Evolutionary conservation across 1,140 invertebrate species (phyloP).

Genomic region (Oncopodura yosiiana): DNA sequence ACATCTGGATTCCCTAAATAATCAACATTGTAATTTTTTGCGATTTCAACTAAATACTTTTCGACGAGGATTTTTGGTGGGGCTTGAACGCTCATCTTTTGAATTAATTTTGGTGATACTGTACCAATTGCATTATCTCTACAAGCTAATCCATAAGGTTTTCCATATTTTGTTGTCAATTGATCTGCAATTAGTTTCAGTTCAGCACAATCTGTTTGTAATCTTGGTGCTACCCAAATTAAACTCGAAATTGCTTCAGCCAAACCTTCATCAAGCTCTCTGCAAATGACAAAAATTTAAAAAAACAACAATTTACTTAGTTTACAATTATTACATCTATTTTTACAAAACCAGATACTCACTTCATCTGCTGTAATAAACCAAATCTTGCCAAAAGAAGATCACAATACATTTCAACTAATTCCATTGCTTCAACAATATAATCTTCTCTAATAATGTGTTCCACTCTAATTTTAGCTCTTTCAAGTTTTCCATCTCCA

Average conservation of each 20-base stretch:
- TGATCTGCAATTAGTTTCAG: slow-evolving; percentile 87
- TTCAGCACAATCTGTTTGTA: slow-evolving; percentile 73
- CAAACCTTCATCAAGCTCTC: slow-evolving; percentile 85
- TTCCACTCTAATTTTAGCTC: slow-evolving; percentile 93
- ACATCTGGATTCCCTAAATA: slow-evolving; percentile 44
- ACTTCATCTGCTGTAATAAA: slow-evolving; percentile 93
- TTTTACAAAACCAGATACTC: slow-evolving; percentile 37
- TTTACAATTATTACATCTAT: slow-evolving; percentile 3
- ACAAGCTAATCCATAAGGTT: slow-evolving; percentile 78
- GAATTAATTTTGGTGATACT: slow-evolving; percentile 89
- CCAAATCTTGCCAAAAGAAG: slow-evolving; percentile 93
- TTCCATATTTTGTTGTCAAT: slow-evolving; percentile 85
- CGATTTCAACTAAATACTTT: slow-evolving; percentile 91
- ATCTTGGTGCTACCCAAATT: slow-evolving; percentile 89
- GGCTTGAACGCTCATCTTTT: slow-evolving; percentile 90
- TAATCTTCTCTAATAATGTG: slow-evolving; percentile 99
- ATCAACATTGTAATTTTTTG: slow-evolving; percentile 82
- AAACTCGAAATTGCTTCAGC: slow-evolving; percentile 91
- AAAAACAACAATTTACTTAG: not conserved
- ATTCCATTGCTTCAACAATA: slow-evolving; percentile 96
- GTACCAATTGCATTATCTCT: slow-evolving; percentile 64
- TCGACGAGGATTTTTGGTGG: slow-evolving; percentile 94
- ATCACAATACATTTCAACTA: slow-evolving; percentile 99
- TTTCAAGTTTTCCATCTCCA: slow-evolving; percentile 74
- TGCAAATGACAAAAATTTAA: slow-evolving; percentile 37